Evolutionary conservation across 2,797 vertebrate species (phyloP).

Genomic region (Chelidonichthys spinosus): DNA sequence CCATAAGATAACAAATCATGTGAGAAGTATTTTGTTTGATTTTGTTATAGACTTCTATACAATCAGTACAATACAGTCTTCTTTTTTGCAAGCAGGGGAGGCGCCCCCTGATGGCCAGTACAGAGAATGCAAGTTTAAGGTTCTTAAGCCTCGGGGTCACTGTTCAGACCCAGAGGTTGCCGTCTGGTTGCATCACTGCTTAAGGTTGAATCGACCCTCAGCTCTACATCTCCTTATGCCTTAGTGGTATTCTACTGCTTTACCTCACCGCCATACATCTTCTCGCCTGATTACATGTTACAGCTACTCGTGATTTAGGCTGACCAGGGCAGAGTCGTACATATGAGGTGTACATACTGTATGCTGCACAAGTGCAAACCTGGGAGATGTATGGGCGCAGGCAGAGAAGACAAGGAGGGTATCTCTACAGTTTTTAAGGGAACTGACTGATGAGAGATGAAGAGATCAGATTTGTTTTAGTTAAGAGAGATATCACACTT

Average conservation of each 20-base stretch:
- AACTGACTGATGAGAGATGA: slow-evolving; percentile 47
- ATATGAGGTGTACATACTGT: slow-evolving; percentile 43
- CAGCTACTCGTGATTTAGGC: slow-evolving; percentile 64
- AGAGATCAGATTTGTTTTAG: slow-evolving; percentile 54
- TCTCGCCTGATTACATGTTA: slow-evolving; percentile 60
- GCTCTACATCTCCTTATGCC: slow-evolving; percentile 25
- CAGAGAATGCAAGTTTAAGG: too few relatives aligned
- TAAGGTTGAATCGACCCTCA: slow-evolving; percentile 18
- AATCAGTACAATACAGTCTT: too few relatives aligned
- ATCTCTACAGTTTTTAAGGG: slow-evolving; percentile 14
- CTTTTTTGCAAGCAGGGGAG: too few relatives aligned
- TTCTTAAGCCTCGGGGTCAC: too few relatives aligned
- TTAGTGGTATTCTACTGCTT: slow-evolving; percentile 20
- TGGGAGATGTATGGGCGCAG: slow-evolving; percentile 23
- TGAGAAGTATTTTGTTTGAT: too few relatives aligned
- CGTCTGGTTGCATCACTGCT: not conserved
- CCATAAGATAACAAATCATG: too few relatives aligned
- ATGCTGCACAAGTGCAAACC: slow-evolving; percentile 15
- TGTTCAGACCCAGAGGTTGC: too few relatives aligned
- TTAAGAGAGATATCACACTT: slow-evolving; percentile 62
- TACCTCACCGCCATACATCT: slow-evolving; percentile 57
- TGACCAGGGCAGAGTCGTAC: slow-evolving; percentile 57
- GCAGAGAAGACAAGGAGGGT: slow-evolving; percentile 12
- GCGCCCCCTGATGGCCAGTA: too few relatives aligned
- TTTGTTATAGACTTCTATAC: too few relatives aligned